phyloP scores from a whole-genome alignment of 2,113 vertebrate species.

The Tricholaema leucomelas region DNA sequence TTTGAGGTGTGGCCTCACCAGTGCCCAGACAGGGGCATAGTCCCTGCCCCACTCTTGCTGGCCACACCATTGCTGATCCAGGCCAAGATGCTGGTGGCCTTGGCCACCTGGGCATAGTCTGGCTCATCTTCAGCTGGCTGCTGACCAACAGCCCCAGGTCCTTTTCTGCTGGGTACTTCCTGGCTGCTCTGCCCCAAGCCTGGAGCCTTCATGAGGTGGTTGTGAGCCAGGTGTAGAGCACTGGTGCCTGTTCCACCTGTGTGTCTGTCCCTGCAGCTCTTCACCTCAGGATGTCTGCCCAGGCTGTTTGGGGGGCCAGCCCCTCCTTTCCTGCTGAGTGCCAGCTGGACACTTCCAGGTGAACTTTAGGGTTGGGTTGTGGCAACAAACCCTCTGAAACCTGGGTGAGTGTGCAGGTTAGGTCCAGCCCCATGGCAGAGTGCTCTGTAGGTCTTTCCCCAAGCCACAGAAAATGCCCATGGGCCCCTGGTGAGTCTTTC shows the following conservation, averaged over 20 bases:
- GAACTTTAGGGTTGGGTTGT: neutral
- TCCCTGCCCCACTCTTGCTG: too few relatives aligned
- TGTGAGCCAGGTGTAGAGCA: neutral
- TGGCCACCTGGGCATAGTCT: too few relatives aligned
- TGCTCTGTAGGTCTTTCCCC: neutral
- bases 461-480: neutral
- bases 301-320: neutral
- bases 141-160: too few relatives aligned
- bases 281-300: neutral
- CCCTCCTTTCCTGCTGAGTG: neutral
- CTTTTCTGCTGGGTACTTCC: too few relatives aligned
- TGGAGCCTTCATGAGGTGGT: too few relatives aligned
- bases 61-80: too few relatives aligned
- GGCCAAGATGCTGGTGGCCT: too few relatives aligned
- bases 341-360: accelerated
- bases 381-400: accelerated
- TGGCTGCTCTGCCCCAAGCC: too few relatives aligned
- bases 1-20: too few relatives aligned
- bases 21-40: too few relatives aligned
- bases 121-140: too few relatives aligned
- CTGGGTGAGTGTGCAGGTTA: accelerated
- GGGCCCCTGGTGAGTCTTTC: neutral
- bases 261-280: accelerated
- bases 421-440: neutral
- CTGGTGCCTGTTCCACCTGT: neutral